Conservation (phyloP, 2,888 invertebrate genomes). For the Autographa gamma region DNA sequence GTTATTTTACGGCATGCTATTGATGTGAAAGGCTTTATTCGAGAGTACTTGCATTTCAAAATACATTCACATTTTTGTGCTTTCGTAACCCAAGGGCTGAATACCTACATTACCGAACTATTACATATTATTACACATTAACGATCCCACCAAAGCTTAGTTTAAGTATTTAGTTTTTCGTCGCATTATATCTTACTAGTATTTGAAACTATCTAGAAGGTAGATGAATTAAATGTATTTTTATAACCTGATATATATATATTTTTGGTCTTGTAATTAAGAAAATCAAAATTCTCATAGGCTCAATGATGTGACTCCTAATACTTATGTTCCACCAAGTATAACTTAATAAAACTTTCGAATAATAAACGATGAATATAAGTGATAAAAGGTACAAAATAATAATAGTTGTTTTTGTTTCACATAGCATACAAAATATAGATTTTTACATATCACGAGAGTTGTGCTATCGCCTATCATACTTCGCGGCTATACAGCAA, state of each 20-base stretch:
- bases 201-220: slow-evolving; percentile 63
- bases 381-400: slow-evolving; percentile 1
- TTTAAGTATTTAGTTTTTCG: slow-evolving; percentile 82
- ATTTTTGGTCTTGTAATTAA: slow-evolving; percentile 30
- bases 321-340: neutral
- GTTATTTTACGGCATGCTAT: slow-evolving; percentile 22
- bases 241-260: slow-evolving; percentile 57
- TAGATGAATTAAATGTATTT: slow-evolving; percentile 69
- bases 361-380: too few relatives aligned
- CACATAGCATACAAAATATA: neutral
- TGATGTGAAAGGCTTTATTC: slow-evolving; percentile 38
- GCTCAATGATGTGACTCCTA: slow-evolving; percentile 22
- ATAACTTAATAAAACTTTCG: neutral
- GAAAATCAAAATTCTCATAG: slow-evolving; percentile 7
- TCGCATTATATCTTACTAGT: slow-evolving; percentile 68
- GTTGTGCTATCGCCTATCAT: neutral
- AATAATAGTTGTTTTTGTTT: neutral
- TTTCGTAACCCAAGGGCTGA: slow-evolving; percentile 45
- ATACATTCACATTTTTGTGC: slow-evolving; percentile 52
- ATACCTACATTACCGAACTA: slow-evolving; percentile 77
- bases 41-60: slow-evolving; percentile 52
- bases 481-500: neutral
- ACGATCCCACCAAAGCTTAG: slow-evolving; percentile 89
- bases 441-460: neutral
- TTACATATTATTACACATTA: slow-evolving; percentile 72